Base-by-base conservation (phyloP, 2,888 invertebrate species). In the Cephus pygmeus region DNA sequence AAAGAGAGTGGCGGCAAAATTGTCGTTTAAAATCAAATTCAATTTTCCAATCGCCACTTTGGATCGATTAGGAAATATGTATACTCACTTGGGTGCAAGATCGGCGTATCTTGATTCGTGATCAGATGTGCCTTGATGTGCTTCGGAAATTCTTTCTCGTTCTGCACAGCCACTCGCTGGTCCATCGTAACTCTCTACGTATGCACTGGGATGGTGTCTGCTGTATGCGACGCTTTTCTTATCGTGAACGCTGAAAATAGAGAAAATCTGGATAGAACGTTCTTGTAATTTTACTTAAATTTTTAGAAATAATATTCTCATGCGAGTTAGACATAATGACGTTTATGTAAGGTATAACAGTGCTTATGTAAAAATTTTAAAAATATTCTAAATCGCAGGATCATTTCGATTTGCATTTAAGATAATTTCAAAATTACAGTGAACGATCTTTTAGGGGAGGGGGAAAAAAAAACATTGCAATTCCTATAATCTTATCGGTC, bases 1-100 rank as follows among this genome's bases (percentile, higher is more conserved):
- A 69, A 11, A 69, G 12, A 33, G 31, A 30, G 69, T 0, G 2
- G 69, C 0, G 33, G 69, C 30, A 33, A 69, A 69, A 33, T 40
- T 40, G 40, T 40, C 40, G 15, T 15, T 40, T 15, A 40, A 40
- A 40, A 15, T 40, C 40, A 40, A 40, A 15, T 40, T 40, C 40
- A 40, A 40, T 40, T 40, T 15, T 71, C 11, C 34, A 34, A 73
- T 73, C 34, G n/a, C 15, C 34, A 73, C 12, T n/a, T 31, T 34
- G 34, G 35, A 73, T 73, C 12, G 6, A 78, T 82, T 80, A 78
- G 11, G 34, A 73, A 78, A 33, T 73, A 6, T 15, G 15, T 40
- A 40, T 88, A 94, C 95, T 95, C 93, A 97, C 96, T 96, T 96
- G 91, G 96, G 96, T 90, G 97, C 96, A 94, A 96, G 95, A 92